Evolutionary conservation across 2,797 vertebrate species (phyloP).

Genomic region (Myotis planiceps): DNA sequence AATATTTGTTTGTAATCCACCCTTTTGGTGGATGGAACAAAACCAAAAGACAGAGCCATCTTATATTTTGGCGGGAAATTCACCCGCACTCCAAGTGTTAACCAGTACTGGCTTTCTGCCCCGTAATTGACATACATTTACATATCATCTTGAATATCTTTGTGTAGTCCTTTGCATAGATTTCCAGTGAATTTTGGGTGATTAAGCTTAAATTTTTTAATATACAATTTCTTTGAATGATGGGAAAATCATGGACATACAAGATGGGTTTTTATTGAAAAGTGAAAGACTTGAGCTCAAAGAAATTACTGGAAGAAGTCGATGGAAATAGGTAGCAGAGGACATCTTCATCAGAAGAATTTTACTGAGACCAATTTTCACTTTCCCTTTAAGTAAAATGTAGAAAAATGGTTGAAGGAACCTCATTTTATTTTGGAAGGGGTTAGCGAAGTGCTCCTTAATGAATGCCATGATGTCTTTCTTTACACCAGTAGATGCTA

Average conservation of each 20-base stretch:
- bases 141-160: slow-evolving; percentile 4
- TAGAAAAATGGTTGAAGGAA: neutral
- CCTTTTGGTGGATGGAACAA: no score
- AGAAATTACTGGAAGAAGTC: neutral
- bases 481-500: neutral
- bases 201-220: neutral
- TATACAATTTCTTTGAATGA: neutral
- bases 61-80: no score
- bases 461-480: neutral
- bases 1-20: no score
- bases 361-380: neutral
- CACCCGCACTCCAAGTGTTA: no score
- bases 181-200: neutral
- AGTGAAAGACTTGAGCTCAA: neutral
- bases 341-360: neutral
- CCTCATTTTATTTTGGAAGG: neutral
- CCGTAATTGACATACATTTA: neutral
- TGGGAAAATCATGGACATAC: neutral
- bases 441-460: neutral
- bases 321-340: neutral
- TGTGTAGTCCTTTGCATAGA: neutral
- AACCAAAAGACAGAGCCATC: no score
- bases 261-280: slow-evolving; percentile 2
- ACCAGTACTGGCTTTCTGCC: neutral
- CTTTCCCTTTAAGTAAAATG: neutral